Evolutionary conservation across 2,113 vertebrate genomes (phyloP).

Genomic region (Bambusicola thoracicus): DNA sequence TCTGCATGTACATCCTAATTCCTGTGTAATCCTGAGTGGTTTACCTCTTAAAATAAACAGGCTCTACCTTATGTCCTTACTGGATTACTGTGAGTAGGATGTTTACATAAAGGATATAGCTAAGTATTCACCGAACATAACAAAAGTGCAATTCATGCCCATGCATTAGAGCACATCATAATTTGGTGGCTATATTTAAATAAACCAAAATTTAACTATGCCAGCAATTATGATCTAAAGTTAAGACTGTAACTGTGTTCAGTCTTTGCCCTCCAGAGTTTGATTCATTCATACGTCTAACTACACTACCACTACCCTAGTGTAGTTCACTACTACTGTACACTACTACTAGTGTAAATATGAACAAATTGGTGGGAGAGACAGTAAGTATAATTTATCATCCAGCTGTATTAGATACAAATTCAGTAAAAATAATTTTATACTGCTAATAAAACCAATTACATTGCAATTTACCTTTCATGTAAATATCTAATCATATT

Average conservation of each 20-base stretch:
- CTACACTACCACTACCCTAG: neutral
- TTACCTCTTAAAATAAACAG: slow-evolving; percentile 70
- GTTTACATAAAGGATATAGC: slow-evolving; percentile 69
- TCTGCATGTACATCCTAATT: slow-evolving; percentile 57
- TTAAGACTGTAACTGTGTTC: slow-evolving; percentile 25
- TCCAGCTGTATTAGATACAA: neutral
- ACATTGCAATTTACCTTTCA: neutral
- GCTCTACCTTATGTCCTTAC: slow-evolving; percentile 62
- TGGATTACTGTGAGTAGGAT: slow-evolving; percentile 73
- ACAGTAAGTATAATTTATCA: neutral
- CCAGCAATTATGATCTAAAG: slow-evolving; percentile 21
- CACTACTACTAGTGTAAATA: slow-evolving; percentile 18
- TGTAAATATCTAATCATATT: neutral
- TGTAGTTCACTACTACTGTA: no score
- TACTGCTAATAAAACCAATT: neutral
- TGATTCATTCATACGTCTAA: slow-evolving; percentile 19
- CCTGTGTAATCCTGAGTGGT: slow-evolving; percentile 48
- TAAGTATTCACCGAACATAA: slow-evolving; percentile 61
- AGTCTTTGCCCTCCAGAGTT: neutral
- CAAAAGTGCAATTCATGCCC: slow-evolving; percentile 51
- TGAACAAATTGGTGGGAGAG: neutral
- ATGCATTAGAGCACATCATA: slow-evolving; percentile 49
- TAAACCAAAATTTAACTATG: slow-evolving; percentile 38
- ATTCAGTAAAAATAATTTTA: slow-evolving; percentile 9
- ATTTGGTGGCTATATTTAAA: slow-evolving; percentile 65